phyloP scores from a whole-genome alignment of 1,140 invertebrate genomes.

The Mycetomoellerius zeteki region DNA sequence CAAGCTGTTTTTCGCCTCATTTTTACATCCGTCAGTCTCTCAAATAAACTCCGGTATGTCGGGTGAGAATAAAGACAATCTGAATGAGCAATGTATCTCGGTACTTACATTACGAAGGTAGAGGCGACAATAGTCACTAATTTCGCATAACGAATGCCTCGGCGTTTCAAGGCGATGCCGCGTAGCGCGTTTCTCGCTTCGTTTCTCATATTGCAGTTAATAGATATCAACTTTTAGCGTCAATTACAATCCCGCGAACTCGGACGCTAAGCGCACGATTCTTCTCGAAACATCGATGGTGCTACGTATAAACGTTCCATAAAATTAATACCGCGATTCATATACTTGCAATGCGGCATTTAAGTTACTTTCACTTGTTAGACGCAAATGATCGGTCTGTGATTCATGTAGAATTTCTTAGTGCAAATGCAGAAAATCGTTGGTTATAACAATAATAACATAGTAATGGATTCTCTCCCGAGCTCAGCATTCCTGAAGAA shows the following conservation, averaged over 20 bases:
- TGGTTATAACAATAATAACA: background rate
- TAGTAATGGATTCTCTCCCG: background rate
- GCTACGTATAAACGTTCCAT: conserved; percentile 35
- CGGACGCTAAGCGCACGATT: conserved; percentile 55
- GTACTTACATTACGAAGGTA: conserved; percentile 28
- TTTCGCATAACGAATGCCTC: conserved; percentile 33
- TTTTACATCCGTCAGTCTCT: background rate
- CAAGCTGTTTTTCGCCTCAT: conserved; percentile 6
- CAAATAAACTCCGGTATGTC: background rate
- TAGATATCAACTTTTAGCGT: conserved; percentile 73
- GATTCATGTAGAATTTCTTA: conserved; percentile 36
- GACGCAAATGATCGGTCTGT: background rate
- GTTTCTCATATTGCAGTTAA: conserved; percentile 62
- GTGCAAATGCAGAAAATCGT: conserved; percentile 27
- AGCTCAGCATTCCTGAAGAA: background rate
- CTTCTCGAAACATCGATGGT: conserved; percentile 47
- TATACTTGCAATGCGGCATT: background rate
- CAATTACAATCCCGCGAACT: conserved; percentile 69
- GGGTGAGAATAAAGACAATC: background rate
- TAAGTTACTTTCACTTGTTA: conserved; percentile 29
- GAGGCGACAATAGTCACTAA: conserved; percentile 56
- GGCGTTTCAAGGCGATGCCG: conserved; percentile 37
- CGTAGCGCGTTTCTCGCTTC: conserved; percentile 24
- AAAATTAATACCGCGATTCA: conserved; percentile 41
- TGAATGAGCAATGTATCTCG: background rate